phyloP scores from a whole-genome alignment of 2,113 vertebrate species.

The Catharus minimus region DNA sequence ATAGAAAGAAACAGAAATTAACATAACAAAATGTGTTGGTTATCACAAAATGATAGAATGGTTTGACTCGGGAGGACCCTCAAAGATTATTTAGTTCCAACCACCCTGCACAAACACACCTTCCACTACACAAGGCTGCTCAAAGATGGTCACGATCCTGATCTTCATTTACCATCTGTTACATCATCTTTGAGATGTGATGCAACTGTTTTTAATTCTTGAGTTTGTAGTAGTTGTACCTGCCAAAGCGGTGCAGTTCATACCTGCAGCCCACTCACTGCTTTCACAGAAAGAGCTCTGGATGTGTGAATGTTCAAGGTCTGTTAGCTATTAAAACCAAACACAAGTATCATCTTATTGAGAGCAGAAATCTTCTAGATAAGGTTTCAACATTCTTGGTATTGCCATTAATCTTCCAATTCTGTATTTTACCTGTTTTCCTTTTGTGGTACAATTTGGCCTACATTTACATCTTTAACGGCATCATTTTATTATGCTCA shows the following conservation, averaged over 20 bases:
- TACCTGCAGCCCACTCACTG: neutral
- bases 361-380: neutral
- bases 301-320: neutral
- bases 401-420: neutral
- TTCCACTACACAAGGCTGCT: neutral
- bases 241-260: neutral
- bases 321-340: neutral
- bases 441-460: neutral
- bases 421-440: neutral
- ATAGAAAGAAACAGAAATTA: neutral
- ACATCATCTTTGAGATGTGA: neutral
- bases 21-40: neutral
- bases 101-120: neutral
- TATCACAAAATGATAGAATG: neutral
- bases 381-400: neutral
- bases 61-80: neutral
- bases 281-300: neutral
- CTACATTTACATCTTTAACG: neutral
- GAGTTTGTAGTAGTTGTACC: neutral
- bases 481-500: neutral
- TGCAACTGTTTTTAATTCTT: neutral
- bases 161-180: neutral
- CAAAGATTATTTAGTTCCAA: neutral
- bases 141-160: neutral
- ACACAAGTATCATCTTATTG: neutral